Conservation (phyloP, 37 sponge, comb jelly and placozoan species). For the Eunapius fragilis region DNA sequence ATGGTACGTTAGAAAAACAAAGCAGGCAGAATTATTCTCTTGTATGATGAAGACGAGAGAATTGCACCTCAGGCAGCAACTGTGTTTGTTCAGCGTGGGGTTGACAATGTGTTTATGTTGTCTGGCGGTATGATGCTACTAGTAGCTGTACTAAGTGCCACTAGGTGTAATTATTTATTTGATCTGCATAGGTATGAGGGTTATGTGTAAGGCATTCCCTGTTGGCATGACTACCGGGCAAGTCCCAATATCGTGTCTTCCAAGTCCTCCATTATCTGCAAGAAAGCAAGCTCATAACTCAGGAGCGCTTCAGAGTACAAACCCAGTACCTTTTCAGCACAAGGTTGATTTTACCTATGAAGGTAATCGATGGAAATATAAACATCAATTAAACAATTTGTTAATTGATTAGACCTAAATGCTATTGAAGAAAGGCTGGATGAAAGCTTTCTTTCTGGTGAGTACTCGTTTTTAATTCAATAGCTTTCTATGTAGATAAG, state of each 20-base stretch:
- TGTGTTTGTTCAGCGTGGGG: conserved; percentile 89
- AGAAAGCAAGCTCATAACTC: conserved; percentile 2
- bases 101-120: conserved; percentile 97
- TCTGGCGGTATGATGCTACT: conserved; percentile 85
- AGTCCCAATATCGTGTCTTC: conserved; percentile 68
- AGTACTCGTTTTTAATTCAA: conserved; percentile 1
- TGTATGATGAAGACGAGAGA: conserved; percentile 98
- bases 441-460: conserved; percentile 49
- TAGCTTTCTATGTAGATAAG: too few relatives aligned
- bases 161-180: neutral
- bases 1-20: conserved; percentile 85
- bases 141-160: neutral
- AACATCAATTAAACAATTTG: neutral
- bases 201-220: conserved; percentile 82
- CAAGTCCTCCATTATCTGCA: conserved; percentile 57
- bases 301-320: neutral
- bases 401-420: conserved; percentile 44
- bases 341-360: conserved; percentile 51
- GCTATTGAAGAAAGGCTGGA: conserved; percentile 57
- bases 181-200: conserved; percentile 74
- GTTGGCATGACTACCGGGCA: conserved; percentile 81
- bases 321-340: neutral
- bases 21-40: conserved; percentile 90
- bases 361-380: conserved; percentile 8
- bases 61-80: conserved; percentile 92